Base-by-base conservation (phyloP, 1,140 invertebrate species). In the Danaus melanippus region DNA sequence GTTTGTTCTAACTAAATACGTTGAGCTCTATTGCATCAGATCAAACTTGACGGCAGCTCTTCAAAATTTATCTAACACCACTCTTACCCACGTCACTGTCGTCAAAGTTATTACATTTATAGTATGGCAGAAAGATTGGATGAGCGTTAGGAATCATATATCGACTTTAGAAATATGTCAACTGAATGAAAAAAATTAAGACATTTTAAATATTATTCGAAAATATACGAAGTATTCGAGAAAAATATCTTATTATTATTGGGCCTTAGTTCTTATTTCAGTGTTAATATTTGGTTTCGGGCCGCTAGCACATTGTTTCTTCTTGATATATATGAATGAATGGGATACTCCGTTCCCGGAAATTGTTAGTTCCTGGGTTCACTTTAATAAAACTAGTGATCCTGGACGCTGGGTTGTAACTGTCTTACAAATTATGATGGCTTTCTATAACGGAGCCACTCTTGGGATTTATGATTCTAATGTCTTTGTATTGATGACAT, bases 391-490 rank as follows among this genome's bases (percentile, higher is more conserved):
- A 58, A 60, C 73, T 0, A 56, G 58, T 51, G 69, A 73, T 0
- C 21, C 61, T n/a, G 82, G 82, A 0, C 82, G 78, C 59, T 74
- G 66, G 59, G 12, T 64, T 7, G 32, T 71, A 12, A 51, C 64
- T 44, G 10, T 76, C 0, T 60, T 71, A 8, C 79, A 85, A 9
- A 39, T 55, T 10, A 46, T 72, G 11, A 74, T 79, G 45, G 76
- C 70, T 57, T 67, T 75, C 15, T 80, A 80, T 42, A 78, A 79
- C 1, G 77, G 78, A 8, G 75, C 71, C 17, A 73, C 84, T 7
- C 69, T 84, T 1, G 79, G 79, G 1, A 73, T 56, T 55, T 84
- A 77, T 41, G 82, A 85, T 52, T 66, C 76, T 42, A 79, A 75
- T 42, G 70, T 76, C 6, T 63, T 83, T n/a, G 76, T 73, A 0